Evolutionary conservation across 2,113 vertebrate species (phyloP).

Genomic region (Bujurquina vittata): DNA sequence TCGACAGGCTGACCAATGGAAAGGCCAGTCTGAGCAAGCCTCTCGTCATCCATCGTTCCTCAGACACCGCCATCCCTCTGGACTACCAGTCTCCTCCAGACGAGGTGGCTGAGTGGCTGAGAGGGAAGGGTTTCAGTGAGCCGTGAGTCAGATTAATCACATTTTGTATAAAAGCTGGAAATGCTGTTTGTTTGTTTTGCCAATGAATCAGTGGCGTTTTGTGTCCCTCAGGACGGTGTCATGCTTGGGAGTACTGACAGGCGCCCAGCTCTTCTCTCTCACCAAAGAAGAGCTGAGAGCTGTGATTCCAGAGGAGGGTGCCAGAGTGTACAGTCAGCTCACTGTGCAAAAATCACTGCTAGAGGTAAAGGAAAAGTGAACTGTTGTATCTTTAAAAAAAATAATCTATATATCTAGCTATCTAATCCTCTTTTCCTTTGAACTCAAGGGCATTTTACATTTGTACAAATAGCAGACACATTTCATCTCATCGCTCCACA

Average conservation of each 20-base stretch:
- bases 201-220: background rate
- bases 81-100: constrained; percentile 78
- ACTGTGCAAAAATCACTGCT: constrained; percentile 86
- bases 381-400: background rate
- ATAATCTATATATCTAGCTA: background rate
- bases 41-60: constrained; percentile 79
- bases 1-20: constrained; percentile 80
- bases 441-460: background rate
- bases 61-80: constrained; percentile 76
- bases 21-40: constrained; percentile 73
- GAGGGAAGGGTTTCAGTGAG: constrained; percentile 86
- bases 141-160: constrained; percentile 68
- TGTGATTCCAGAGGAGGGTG: constrained; percentile 83
- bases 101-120: constrained; percentile 86
- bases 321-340: constrained; percentile 89
- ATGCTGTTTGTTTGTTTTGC: background rate
- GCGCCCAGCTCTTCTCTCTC: constrained; percentile 84
- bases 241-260: constrained; percentile 80
- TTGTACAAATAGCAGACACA: background rate
- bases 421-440: background rate
- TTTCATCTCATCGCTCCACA: background rate
- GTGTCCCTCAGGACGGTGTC: constrained; percentile 73
- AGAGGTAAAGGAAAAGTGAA: constrained; percentile 70
- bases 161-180: background rate
- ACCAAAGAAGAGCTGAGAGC: constrained; percentile 83